These are phyloP conservation scores for Xenops minutus DNA, from an alignment of 2,797 vertebrate species.

Conservation along the genomic window DNA sequence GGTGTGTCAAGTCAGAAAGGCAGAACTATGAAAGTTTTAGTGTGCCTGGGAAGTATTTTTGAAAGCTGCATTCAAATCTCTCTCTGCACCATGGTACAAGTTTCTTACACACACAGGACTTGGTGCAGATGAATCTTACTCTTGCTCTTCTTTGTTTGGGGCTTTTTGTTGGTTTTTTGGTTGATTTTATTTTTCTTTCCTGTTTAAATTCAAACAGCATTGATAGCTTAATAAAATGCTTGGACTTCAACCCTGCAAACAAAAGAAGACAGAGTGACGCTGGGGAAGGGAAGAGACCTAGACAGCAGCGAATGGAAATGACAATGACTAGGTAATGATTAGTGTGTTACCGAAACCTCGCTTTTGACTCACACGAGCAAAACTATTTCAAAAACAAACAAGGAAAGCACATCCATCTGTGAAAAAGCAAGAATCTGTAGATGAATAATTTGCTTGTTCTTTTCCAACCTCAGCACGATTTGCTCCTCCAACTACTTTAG, in stretches of 20 bases:
- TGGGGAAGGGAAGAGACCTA: not conserved
- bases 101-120: fast-evolving
- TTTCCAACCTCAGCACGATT: not conserved
- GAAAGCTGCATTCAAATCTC: not conserved
- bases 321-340: not conserved
- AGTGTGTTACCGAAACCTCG: not conserved
- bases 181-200: not conserved
- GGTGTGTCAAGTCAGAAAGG: not conserved
- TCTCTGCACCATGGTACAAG: not conserved
- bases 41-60: not conserved
- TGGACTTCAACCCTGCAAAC: not conserved
- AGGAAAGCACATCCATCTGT: not conserved
- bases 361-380: not conserved
- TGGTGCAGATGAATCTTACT: not conserved
- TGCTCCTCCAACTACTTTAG: not conserved
- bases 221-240: not conserved
- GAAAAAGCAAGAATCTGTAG: not conserved
- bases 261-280: not conserved
- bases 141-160: not conserved
- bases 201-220: not conserved
- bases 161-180: fast-evolving
- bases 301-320: not conserved
- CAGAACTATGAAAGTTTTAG: not conserved
- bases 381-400: slow-evolving; percentile 26
- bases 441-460: not conserved